Percentiles rank a stretch among this genome's conserved stretches.
Evolutionary conservation across 2,888 invertebrate genomes (phyloP).

Genomic region (Trimorus sp.): DNA sequence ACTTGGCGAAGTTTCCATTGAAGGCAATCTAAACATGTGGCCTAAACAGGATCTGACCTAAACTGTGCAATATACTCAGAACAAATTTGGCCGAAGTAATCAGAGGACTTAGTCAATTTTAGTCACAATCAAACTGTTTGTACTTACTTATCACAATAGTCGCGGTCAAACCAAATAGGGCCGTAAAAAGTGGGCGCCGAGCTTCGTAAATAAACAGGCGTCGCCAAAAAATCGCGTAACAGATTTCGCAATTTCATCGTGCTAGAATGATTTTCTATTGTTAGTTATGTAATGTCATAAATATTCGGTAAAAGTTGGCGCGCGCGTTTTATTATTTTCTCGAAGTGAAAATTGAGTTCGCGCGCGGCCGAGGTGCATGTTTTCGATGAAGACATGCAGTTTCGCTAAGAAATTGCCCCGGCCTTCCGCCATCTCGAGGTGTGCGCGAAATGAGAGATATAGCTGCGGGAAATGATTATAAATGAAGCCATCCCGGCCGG

Average conservation of each 20-base stretch:
- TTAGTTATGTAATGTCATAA: slow-evolving; percentile 57
- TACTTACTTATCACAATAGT: slow-evolving; percentile 50
- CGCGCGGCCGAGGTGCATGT: slow-evolving; percentile 51
- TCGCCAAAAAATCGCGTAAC: slow-evolving; percentile 48
- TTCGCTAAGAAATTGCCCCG: slow-evolving; percentile 66
- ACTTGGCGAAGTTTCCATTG: slow-evolving; percentile 62
- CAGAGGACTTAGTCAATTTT: slow-evolving; percentile 59
- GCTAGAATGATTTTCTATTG: slow-evolving; percentile 47
- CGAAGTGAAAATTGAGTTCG: slow-evolving; percentile 61
- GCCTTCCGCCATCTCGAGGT: slow-evolving; percentile 61
- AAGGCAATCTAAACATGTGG: slow-evolving; percentile 63
- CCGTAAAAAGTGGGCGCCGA: not conserved
- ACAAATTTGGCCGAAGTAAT: slow-evolving; percentile 61
- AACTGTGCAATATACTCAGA: slow-evolving; percentile 44
- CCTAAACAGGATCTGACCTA: slow-evolving; percentile 62
- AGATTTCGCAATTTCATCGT: slow-evolving; percentile 48
- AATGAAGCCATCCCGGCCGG: slow-evolving; percentile 78
- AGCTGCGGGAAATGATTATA: slow-evolving; percentile 79
- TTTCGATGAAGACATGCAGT: slow-evolving; percentile 68
- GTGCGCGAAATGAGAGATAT: slow-evolving; percentile 73
- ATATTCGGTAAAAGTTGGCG: slow-evolving; percentile 57
- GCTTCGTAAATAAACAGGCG: slow-evolving; percentile 31
- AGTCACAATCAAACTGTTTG: slow-evolving; percentile 57
- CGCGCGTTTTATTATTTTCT: slow-evolving; percentile 57
- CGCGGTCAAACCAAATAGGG: not conserved